Conservation (phyloP, 2,888 invertebrate genomes). For the Agonum fuliginosum region DNA sequence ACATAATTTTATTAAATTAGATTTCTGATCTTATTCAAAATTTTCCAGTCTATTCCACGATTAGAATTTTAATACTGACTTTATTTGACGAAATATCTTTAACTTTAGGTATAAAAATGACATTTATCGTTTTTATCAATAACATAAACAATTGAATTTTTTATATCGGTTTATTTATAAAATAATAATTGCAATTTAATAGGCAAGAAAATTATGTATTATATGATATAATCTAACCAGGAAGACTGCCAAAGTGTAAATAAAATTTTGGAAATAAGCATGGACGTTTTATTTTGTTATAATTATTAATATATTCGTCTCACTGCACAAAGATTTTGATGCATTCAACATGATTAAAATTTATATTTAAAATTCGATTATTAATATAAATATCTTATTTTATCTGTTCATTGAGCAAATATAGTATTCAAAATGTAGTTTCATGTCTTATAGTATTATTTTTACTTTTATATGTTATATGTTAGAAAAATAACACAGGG, state of each 20-base stretch:
- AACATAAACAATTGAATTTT: background rate
- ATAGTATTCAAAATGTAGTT: constrained; percentile 8
- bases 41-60: background rate
- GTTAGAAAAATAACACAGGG: background rate
- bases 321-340: constrained; percentile 7
- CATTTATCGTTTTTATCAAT: background rate
- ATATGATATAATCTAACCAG: no score
- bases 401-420: constrained; percentile 36
- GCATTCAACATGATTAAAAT: constrained; percentile 6
- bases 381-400: constrained; percentile 12
- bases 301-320: background rate
- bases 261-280: background rate
- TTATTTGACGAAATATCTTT: background rate
- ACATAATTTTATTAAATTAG: no score
- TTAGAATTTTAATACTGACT: constrained; percentile 5
- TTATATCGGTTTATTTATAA: no score
- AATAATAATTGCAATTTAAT: no score
- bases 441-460: constrained; percentile 8
- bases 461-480: background rate
- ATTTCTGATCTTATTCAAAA: no score
- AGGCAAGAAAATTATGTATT: no score
- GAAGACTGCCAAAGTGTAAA: constrained; percentile 11
- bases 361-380: constrained; percentile 6
- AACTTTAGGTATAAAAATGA: background rate
- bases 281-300: constrained; percentile 6